These are phyloP conservation scores for Oncopeltus fasciatus DNA, from an alignment of 1,140 invertebrate genomes.

Conservation along the genomic window DNA sequence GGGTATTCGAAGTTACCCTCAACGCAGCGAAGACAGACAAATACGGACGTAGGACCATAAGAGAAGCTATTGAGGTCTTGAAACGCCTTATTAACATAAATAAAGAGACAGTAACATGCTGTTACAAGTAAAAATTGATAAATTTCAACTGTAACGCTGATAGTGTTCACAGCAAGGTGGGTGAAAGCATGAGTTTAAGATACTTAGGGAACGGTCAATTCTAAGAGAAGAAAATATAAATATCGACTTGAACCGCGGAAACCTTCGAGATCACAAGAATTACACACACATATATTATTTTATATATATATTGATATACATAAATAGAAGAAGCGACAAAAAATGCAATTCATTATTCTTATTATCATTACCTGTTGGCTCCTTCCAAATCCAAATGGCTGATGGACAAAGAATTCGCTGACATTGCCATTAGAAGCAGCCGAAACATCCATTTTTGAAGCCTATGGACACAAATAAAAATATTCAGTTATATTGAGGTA, in stretches of 20 bases:
- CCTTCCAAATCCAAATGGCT: conserved; percentile 22
- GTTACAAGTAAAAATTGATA: too few relatives aligned
- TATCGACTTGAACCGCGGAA: background rate
- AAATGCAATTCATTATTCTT: background rate
- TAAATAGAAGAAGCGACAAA: background rate
- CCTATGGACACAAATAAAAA: background rate
- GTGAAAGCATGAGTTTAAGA: too few relatives aligned
- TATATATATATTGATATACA: background rate
- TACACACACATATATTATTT: background rate
- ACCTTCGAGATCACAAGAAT: too few relatives aligned
- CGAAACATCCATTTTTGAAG: background rate
- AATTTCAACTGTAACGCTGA: too few relatives aligned
- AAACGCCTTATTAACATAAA: too few relatives aligned
- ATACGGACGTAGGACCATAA: too few relatives aligned
- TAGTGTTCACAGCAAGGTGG: too few relatives aligned
- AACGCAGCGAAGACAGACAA: too few relatives aligned
- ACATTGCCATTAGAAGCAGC: background rate
- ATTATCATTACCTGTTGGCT: conserved; percentile 18
- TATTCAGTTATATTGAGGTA: too few relatives aligned
- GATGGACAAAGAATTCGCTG: conserved; percentile 8
- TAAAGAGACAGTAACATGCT: too few relatives aligned
- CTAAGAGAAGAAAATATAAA: background rate
- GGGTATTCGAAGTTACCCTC: too few relatives aligned
- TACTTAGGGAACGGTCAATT: background rate
- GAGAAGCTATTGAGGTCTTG: too few relatives aligned